phyloP scores from a whole-genome alignment of 2,113 vertebrate genomes.

The Condylura cristata region DNA sequence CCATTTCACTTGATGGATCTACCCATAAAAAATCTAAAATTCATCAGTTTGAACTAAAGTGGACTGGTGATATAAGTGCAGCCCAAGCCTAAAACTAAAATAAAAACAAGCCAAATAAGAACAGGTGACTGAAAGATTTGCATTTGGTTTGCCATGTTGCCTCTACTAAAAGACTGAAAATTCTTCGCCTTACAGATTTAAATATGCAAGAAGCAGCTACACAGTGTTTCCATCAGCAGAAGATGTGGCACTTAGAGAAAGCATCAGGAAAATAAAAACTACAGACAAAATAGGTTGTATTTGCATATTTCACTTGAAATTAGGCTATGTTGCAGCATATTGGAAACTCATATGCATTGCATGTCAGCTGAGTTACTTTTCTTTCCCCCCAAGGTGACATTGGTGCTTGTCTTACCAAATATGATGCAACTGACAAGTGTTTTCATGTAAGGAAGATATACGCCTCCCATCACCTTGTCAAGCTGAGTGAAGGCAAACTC shows the following conservation, averaged over 20 bases:
- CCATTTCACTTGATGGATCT: constrained; percentile 30
- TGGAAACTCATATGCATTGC: constrained; percentile 59
- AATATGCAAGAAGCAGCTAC: constrained; percentile 80
- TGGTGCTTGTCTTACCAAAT: constrained; percentile 85
- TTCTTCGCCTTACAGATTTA: constrained; percentile 62
- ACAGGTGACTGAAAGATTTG: constrained; percentile 55
- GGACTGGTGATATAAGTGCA: constrained; percentile 51
- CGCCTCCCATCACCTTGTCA: constrained; percentile 83
- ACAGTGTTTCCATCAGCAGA: constrained; percentile 80
- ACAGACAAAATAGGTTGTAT: constrained; percentile 78
- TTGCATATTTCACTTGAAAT: constrained; percentile 85
- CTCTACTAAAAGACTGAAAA: constrained; percentile 69
- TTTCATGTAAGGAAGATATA: constrained; percentile 83
- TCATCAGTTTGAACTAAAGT: constrained; percentile 46
- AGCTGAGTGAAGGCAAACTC: constrained; percentile 82
- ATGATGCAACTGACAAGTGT: constrained; percentile 84
- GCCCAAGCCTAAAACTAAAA: constrained; percentile 46
- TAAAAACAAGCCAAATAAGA: constrained; percentile 66
- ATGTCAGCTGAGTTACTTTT: constrained; percentile 83
- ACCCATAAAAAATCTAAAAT: constrained; percentile 54
- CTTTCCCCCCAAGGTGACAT: constrained; percentile 83
- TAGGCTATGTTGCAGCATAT: constrained; percentile 74
- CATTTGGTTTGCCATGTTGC: constrained; percentile 58
- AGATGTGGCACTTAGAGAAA: constrained; percentile 75
- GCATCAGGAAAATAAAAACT: constrained; percentile 80